These are phyloP conservation scores for Cloeon dipterum DNA, from an alignment of 2,888 invertebrate genomes.

Conservation along the genomic window DNA sequence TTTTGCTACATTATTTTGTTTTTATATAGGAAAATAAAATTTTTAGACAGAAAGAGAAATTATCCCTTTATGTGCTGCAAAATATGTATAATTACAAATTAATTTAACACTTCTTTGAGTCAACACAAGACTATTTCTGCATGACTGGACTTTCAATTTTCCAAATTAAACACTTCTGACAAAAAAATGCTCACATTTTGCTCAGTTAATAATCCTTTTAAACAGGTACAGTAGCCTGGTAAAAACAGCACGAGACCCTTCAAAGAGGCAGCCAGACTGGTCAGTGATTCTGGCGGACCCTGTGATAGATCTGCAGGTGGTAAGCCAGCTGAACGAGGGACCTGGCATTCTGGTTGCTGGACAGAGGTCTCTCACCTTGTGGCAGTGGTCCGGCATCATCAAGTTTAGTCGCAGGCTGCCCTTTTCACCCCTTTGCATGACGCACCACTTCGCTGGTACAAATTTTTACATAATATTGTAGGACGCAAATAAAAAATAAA, in stretches of 20 bases:
- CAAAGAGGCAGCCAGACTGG: not conserved
- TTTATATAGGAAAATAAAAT: too few relatives aligned
- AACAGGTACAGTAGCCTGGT: not conserved
- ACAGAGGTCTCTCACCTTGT: not conserved
- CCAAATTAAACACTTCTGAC: too few relatives aligned
- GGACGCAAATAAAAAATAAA: not conserved
- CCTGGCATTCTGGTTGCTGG: not conserved
- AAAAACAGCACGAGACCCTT: not conserved
- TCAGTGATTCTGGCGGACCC: not conserved
- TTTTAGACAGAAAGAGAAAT: too few relatives aligned
- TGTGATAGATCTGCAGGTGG: not conserved
- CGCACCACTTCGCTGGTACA: constrained; percentile 1
- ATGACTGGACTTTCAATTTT: too few relatives aligned
- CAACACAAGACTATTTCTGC: too few relatives aligned
- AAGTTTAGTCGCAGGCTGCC: not conserved
- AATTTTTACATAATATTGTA: not conserved
- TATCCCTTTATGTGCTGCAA: too few relatives aligned
- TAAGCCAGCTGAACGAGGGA: too few relatives aligned
- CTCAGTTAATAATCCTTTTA: too few relatives aligned
- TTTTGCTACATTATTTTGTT: too few relatives aligned
- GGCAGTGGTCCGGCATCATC: not conserved
- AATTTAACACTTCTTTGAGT: not conserved
- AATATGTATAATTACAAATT: not conserved
- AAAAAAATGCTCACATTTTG: too few relatives aligned
- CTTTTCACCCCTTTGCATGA: not conserved